Conservation (phyloP, 2,113 vertebrate species). For the Channa maculata region DNA sequence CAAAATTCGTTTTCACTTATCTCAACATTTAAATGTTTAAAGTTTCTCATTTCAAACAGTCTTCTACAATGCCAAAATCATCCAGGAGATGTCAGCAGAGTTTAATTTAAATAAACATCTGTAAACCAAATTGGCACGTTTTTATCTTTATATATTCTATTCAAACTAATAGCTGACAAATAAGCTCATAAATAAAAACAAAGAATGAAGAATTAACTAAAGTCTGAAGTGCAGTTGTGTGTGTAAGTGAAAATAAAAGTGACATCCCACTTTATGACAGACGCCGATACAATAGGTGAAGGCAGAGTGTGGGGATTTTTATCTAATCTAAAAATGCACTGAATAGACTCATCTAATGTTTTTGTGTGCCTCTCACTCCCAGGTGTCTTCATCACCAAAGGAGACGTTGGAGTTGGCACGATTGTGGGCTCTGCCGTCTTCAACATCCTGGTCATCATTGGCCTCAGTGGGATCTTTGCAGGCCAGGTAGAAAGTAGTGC, state of each 20-base stretch:
- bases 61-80: slow-evolving; percentile 17
- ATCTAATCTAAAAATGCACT: neutral
- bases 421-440: slow-evolving; percentile 87
- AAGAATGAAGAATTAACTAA: too few relatives aligned
- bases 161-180: too few relatives aligned
- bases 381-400: slow-evolving; percentile 86
- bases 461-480: slow-evolving; percentile 84
- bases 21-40: neutral
- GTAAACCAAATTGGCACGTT: too few relatives aligned
- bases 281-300: neutral
- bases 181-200: too few relatives aligned
- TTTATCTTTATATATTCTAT: too few relatives aligned
- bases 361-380: slow-evolving; percentile 16
- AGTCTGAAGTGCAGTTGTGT: too few relatives aligned
- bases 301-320: neutral
- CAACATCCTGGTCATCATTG: slow-evolving; percentile 86
- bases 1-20: neutral
- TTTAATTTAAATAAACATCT: neutral
- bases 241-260: neutral
- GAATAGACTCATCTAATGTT: neutral
- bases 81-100: slow-evolving; percentile 71
- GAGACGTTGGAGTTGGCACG: slow-evolving; percentile 84
- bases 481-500: slow-evolving; percentile 74
- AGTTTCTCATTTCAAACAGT: neutral
- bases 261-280: neutral